Base-by-base conservation (phyloP, 2,797 vertebrate genomes). In the Peromyscus nudipes region DNA sequence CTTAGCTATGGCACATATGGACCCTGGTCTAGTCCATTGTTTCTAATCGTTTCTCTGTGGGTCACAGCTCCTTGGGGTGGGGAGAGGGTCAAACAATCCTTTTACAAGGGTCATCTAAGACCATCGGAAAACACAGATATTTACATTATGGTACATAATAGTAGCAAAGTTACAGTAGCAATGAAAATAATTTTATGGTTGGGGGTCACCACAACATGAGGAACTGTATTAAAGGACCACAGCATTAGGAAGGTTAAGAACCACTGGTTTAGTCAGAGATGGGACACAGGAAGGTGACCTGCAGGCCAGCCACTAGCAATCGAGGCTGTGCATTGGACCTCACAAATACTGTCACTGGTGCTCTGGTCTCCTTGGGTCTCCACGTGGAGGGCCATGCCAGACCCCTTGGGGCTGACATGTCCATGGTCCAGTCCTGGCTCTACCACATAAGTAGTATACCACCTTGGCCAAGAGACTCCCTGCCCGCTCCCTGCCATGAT, bases 401-500 rank as follows among this genome's bases (percentile, higher is more conserved):
- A 43, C 10, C 6, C 27, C 4, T 37, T 29, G 17, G 49, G 73
- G 65, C 4, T 37, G 37, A 0, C 0, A 21, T 55, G 2, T 73
- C 34, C 1, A 0, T 40, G 21, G 21, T 60, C 69, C 10, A 37
- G 7, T 34, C 19, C 57, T 5, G 2, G 31, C 29, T 89, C 17
- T 31, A 13, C 21, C 31, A 37, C 81, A 12, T 19, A 3, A 49
- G 27, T 0, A 8, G 40, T 25, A 1, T 27, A 21, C 37, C 52
- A 67, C 37, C 29, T 52, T 12, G 65, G 40, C 19, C n/a, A 3
- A 37, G 82, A 0, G 4, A 11, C 62, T 34, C 57, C 0, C 4
- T 43, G n/a, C 8, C 6, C 37, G 27, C 31, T 14, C 21, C 10
- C 17, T 14, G 62, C 64, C 4, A 46, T 0, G 2, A 27, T 2